phyloP scores from a whole-genome alignment of 1,140 invertebrate species.

The Heliconius nattereri region DNA sequence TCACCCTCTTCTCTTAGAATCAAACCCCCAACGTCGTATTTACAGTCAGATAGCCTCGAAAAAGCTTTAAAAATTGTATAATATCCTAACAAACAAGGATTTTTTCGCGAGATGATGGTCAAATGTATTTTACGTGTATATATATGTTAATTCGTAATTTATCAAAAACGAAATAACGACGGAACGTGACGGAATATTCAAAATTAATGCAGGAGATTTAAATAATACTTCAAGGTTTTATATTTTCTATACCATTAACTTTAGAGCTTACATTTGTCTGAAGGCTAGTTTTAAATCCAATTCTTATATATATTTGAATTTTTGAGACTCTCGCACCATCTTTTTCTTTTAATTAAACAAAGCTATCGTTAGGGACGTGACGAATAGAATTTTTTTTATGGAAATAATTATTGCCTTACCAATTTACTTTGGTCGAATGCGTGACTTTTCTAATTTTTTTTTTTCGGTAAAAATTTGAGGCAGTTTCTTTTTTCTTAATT shows the following conservation, averaged over 20 bases:
- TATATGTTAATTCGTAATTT: conserved; percentile 17
- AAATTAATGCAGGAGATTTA: conserved; percentile 6
- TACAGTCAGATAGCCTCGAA: no score
- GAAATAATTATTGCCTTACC: not conserved
- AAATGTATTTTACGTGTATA: conserved; percentile 13
- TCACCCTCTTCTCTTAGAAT: no score
- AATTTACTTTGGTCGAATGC: not conserved
- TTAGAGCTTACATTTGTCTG: not conserved
- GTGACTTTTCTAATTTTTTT: not conserved
- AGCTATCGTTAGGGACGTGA: conserved; percentile 22
- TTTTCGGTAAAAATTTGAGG: not conserved
- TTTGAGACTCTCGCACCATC: not conserved
- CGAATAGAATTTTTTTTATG: conserved; percentile 21
- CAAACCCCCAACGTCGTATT: no score
- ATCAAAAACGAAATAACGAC: conserved; percentile 7
- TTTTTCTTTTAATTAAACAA: conserved; percentile 25
- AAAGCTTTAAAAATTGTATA: not conserved
- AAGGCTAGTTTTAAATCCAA: not conserved
- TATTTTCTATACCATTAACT: not conserved
- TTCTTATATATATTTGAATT: conserved; percentile 9
- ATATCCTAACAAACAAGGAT: not conserved
- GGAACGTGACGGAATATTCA: conserved; percentile 17
- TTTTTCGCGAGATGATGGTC: not conserved
- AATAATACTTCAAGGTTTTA: not conserved
- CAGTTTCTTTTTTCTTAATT: not conserved